Conservation (phyloP, 2,113 vertebrate species). For the Fukomys damarensis region DNA sequence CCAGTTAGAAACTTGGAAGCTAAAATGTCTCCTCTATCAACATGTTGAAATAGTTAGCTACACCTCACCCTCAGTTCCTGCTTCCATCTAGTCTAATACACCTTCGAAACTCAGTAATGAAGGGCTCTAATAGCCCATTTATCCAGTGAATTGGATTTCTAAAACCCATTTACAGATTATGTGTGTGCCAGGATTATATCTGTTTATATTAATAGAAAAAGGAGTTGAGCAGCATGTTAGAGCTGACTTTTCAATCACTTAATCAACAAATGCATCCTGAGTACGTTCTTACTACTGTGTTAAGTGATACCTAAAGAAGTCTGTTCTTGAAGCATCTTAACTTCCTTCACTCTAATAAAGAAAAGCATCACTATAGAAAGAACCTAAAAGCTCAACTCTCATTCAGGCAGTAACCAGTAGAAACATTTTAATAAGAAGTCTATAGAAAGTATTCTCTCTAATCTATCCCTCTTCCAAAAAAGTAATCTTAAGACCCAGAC, state of each 20-base stretch:
- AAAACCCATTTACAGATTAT: constrained; percentile 73
- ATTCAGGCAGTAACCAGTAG: not conserved
- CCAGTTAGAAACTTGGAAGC: not conserved
- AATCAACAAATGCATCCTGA: constrained; percentile 62
- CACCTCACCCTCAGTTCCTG: not conserved
- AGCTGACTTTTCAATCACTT: constrained; percentile 60
- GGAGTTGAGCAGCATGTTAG: not conserved
- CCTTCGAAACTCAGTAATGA: constrained; percentile 55
- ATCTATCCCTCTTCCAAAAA: not conserved
- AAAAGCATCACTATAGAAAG: constrained; percentile 21
- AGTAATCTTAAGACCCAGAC: not conserved
- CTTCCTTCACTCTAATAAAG: constrained; percentile 20
- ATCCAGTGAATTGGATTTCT: constrained; percentile 62
- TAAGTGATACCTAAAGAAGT: constrained; percentile 36
- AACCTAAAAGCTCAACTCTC: not conserved
- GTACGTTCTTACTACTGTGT: not conserved
- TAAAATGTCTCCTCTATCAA: constrained; percentile 19
- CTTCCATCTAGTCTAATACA: constrained; percentile 41
- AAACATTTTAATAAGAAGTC: not conserved
- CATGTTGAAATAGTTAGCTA: constrained; percentile 55
- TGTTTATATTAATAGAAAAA: constrained; percentile 64
- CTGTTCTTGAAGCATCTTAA: constrained; percentile 18
- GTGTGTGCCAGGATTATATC: constrained; percentile 61
- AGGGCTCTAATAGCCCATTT: constrained; percentile 67
- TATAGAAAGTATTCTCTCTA: constrained; percentile 12